phyloP scores from a whole-genome alignment of 2,797 vertebrate genomes.

The Halcyon leucocephala region DNA sequence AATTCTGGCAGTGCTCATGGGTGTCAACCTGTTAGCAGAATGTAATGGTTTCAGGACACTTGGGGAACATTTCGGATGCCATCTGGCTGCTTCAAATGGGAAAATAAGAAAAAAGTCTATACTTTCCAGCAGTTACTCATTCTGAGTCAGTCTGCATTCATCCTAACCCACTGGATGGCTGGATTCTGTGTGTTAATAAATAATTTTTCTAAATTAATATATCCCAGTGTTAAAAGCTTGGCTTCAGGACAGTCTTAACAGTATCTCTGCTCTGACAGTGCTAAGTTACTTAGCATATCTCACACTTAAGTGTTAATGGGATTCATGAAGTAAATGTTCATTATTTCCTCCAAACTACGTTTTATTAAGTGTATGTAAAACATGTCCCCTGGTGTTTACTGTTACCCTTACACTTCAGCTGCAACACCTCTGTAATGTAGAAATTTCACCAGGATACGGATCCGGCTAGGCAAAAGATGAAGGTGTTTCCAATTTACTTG shows the following conservation, averaged over 20 bases:
- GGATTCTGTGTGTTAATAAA: neutral
- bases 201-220: neutral
- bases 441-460: neutral
- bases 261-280: neutral
- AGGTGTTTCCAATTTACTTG: neutral
- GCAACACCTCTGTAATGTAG: neutral
- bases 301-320: neutral
- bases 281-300: neutral
- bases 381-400: neutral
- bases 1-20: constrained; percentile 19
- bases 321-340: neutral
- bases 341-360: neutral
- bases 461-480: neutral
- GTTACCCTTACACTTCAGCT: neutral
- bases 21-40: constrained; percentile 32
- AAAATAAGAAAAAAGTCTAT: neutral
- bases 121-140: neutral
- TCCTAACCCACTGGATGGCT: neutral
- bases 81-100: neutral
- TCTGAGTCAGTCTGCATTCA: neutral
- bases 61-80: neutral
- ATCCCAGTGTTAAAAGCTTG: neutral
- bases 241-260: neutral
- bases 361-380: neutral
- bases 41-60: constrained; percentile 22